These are phyloP conservation scores for Crypturellus undulatus DNA, from an alignment of 2,113 vertebrate genomes.

Conservation along the genomic window DNA sequence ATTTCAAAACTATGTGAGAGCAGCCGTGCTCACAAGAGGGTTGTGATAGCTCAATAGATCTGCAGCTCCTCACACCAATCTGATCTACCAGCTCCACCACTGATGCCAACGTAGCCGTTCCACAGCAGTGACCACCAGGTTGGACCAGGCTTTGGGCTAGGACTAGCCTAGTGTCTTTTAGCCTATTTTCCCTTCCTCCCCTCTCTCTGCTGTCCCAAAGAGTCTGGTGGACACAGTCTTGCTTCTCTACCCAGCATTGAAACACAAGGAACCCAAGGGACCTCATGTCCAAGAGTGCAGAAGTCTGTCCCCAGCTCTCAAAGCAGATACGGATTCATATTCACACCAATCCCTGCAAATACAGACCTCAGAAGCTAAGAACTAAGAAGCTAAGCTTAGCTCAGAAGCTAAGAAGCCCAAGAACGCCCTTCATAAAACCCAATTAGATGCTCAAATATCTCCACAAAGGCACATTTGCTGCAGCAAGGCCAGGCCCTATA, in stretches of 20 bases:
- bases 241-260: rapidly evolving
- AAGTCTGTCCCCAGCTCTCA: background rate
- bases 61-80: background rate
- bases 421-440: background rate
- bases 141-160: background rate
- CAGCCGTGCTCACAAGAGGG: background rate
- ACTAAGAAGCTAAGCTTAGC: too few species aligned
- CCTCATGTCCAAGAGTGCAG: too few species aligned
- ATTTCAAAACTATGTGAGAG: background rate
- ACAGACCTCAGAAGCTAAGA: background rate
- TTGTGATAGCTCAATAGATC: rapidly evolving
- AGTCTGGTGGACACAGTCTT: background rate
- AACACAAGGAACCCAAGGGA: background rate
- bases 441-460: rapidly evolving
- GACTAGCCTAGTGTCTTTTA: background rate
- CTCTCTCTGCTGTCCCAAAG: background rate
- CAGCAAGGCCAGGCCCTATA: background rate
- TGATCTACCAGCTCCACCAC: background rate
- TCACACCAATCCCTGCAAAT: background rate
- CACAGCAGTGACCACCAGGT: rapidly evolving
- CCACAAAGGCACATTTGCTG: background rate
- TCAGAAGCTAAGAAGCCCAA: background rate
- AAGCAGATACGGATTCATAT: background rate
- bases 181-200: background rate
- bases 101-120: rapidly evolving